Evolutionary conservation across 2,113 vertebrate species (phyloP), one percentile per base, ranked within the genome.

Genomic region (Ceyx cyanopectus): DNA sequence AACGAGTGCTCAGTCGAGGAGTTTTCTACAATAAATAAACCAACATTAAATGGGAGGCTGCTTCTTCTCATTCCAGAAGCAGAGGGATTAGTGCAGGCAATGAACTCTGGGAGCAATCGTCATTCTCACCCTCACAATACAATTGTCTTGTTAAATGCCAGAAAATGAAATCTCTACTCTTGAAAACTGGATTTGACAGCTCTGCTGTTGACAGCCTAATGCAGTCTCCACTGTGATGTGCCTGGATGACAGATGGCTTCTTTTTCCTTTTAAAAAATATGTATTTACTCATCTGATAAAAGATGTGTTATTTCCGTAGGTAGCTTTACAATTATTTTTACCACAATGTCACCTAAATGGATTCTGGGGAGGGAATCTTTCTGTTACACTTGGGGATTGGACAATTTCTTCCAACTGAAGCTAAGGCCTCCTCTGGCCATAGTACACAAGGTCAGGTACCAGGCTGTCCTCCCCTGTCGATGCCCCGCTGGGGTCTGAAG

Each of bases 131-230:
- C 81, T 90, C 84, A 89, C 77, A 94, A 95, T 85, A 89, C 74
- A 93, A 92, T 79, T 97, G 92, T 89, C 76, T 62, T 66, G 90
- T 95, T 92, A 96, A 95, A 97, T 75, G 87, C 48, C 90, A 95
- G 83, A 87, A 95, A 95, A 92, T 70, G n/a, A 94, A 95, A 90
- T 89, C 73, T 75, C 34, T 24, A 45, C 66, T 91, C 56, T 50
- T 2, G 0, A 86, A 95, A 94, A 72, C 67, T 66, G 54, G 84
- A 63, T 85, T 91, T 96, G 94, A 97, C 91, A 97, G 72, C 30
- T 50, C 53, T 58, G 81, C 60, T 34, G 24, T 54, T 96, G 92
- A 97, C 93, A 97, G 90, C 83, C 60, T 93, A 96, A 95, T 87
- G 53, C 51, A 93, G 81, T 81, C 85, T 91, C 65, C 14, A 22